Conservation (phyloP, 2,797 vertebrate species). For the Manis crassicaudata region DNA sequence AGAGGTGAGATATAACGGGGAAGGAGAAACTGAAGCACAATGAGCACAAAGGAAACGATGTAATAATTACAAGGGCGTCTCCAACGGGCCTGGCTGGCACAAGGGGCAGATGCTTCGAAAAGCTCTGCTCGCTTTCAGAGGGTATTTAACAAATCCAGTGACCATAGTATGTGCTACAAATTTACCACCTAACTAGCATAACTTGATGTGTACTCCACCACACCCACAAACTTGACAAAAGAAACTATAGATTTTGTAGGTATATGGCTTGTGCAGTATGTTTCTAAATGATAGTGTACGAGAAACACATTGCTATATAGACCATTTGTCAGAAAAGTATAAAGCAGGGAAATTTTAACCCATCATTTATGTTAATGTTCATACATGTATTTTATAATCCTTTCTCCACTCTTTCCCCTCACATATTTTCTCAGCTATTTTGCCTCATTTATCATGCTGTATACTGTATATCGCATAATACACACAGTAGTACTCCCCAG, state of each 20-base stretch:
- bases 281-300: slow-evolving; percentile 19
- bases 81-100: background rate
- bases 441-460: slow-evolving; percentile 37
- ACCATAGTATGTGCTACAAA: slow-evolving; percentile 5
- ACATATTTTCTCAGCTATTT: background rate
- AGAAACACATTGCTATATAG: slow-evolving; percentile 32
- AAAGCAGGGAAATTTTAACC: slow-evolving; percentile 20
- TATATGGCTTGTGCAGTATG: background rate
- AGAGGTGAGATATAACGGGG: background rate
- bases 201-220: slow-evolving; percentile 50
- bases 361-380: slow-evolving; percentile 57
- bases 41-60: background rate
- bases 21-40: background rate
- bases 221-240: slow-evolving; percentile 60
- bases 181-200: slow-evolving; percentile 68
- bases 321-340: slow-evolving; percentile 55
- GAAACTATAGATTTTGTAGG: slow-evolving; percentile 50
- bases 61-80: slow-evolving; percentile 16
- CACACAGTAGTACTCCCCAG: background rate
- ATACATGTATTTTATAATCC: slow-evolving; percentile 63
- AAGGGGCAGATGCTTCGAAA: slow-evolving; percentile 10
- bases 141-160: slow-evolving; percentile 63
- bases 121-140: background rate
- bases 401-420: background rate
- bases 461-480: slow-evolving; percentile 41